Base-by-base conservation (phyloP, 2,113 vertebrate species). In the Hippolais icterina region DNA sequence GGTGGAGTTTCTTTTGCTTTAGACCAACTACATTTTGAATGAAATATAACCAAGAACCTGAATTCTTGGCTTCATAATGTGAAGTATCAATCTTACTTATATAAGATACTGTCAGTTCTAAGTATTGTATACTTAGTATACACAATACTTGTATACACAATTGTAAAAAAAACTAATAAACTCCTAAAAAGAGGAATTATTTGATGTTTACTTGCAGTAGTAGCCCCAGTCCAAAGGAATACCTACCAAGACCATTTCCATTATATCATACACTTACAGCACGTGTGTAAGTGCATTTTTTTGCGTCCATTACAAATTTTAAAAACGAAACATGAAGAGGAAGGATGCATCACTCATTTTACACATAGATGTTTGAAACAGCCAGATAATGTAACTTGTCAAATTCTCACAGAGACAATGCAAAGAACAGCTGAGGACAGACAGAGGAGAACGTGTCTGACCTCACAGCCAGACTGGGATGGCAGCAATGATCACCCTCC, bases 261-360 rank as follows among this genome's bases (percentile, higher is more conserved):
- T 15, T 66, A 5, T 5, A 52, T 17, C 23, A 20, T n/a, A 39
- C 8, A 27, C 19, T 64, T 60, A 29, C 0, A 39, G 24, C 37
- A 37, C 1, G 4, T 4, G 5, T 17, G 3, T 33, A 52, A 77
- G 53, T 33, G 46, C 22, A 35, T 54, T 57, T 71, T 70, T 53
- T 23, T 0, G 0, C 20, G 18, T 10, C 37, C 4, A 60, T 16
- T 15, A 16, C 28, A 52, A 64, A 64, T 49, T 60, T 42, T 39
- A 59, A 76, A 87, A 63, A 49, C 16, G 68, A 71, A 71, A 16
- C 35, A 52, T 1, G 9, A 60, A 74, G 49, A 74, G 37, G 78
- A 89, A 76, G 49, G 20, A 71, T 0, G 0, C 35, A 65, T 49
- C 1, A 1, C 14, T 74, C 33, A 59, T 41, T 79, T 87, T 37